Evolutionary conservation across 2,113 vertebrate genomes (phyloP).

Genomic region (Ibidorhyncha struthersii): DNA sequence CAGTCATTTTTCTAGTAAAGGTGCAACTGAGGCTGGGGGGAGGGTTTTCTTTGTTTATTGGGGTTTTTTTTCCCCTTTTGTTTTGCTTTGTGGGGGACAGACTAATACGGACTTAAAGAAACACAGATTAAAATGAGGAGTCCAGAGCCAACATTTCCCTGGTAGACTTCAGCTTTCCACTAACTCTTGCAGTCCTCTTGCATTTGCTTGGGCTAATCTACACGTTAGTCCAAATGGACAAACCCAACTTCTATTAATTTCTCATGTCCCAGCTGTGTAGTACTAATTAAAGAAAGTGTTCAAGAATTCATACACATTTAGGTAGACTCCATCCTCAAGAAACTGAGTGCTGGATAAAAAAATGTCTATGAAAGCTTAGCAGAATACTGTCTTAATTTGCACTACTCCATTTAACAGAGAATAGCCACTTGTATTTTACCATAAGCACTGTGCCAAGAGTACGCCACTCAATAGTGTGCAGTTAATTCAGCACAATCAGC

Average conservation of each 20-base stretch:
- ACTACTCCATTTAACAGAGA: not conserved
- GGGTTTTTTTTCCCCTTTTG: not conserved
- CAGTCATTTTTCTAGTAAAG: not conserved
- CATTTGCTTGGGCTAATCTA: not conserved
- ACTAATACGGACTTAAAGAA: not conserved
- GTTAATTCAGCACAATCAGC: not conserved
- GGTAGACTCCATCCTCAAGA: not conserved
- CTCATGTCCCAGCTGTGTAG: not conserved
- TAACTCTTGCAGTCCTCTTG: not conserved
- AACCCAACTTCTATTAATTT: not conserved
- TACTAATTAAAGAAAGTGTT: not conserved
- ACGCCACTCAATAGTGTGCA: not conserved
- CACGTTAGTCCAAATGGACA: not conserved
- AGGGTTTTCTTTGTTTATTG: not conserved
- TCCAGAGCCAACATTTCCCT: not conserved
- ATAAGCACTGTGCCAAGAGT: not conserved
- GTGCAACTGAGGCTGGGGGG: not conserved
- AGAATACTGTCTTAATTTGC: not conserved
- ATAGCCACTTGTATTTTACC: not conserved
- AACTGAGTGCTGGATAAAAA: not conserved
- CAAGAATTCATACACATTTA: not conserved
- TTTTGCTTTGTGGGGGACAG: accelerated
- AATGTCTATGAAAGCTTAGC: not conserved
- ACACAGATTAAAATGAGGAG: not conserved
- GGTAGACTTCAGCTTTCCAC: not conserved